Conservation (phyloP, 2,888 invertebrate species). For the Hydrotaea cyrtoneurina region DNA sequence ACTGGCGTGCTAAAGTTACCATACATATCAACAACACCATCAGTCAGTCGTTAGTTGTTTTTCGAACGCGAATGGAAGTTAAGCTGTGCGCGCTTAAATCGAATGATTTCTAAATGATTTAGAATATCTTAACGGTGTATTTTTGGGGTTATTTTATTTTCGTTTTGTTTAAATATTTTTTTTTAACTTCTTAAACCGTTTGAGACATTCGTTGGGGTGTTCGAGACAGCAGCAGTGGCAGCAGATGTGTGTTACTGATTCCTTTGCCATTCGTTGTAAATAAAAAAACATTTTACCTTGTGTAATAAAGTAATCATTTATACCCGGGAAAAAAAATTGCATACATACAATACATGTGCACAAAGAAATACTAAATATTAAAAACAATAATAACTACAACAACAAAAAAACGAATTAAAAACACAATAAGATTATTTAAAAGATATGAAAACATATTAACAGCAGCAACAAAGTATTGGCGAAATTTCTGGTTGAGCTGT, state of each 20-base stretch:
- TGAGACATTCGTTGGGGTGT: conserved; percentile 28
- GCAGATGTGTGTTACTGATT: neutral
- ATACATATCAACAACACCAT: neutral
- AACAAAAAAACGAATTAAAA: conserved; percentile 1
- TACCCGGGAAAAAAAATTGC: neutral
- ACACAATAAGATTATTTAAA: neutral
- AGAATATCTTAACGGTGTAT: neutral
- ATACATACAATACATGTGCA: conserved; percentile 9
- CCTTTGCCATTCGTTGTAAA: neutral
- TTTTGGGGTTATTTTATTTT: neutral
- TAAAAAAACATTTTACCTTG: conserved; percentile 37
- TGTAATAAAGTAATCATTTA: conserved; percentile 36
- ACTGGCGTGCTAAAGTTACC: conserved; percentile 35
- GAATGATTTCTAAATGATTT: conserved; percentile 30
- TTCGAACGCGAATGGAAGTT: conserved; percentile 60
- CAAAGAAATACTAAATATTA: neutral
- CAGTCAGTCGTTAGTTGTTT: conserved; percentile 43
- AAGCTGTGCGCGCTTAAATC: conserved; percentile 65
- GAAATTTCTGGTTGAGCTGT: conserved; percentile 15
- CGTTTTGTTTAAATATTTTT: neutral
- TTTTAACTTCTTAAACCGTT: neutral
- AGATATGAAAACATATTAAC: neutral
- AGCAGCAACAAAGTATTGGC: conserved; percentile 6
- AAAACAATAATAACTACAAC: neutral
- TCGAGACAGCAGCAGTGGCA: conserved; percentile 31